Evolutionary conservation across 2,888 invertebrate species (phyloP).

Genomic region (Philereme transversata): DNA sequence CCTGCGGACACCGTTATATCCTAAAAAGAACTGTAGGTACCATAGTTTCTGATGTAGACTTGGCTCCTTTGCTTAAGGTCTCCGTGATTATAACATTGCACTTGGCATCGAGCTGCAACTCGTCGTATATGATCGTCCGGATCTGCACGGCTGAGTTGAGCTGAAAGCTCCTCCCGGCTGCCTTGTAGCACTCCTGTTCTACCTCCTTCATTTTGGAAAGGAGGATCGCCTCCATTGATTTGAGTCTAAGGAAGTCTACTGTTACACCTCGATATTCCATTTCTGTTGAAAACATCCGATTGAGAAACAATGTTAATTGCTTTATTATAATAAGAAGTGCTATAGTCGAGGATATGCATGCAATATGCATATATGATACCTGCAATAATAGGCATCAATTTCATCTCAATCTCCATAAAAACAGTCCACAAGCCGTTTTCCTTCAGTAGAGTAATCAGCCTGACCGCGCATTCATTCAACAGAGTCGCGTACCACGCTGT

Average conservation of each 20-base stretch:
- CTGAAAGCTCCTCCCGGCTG: constrained; percentile 69
- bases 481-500: constrained; percentile 59
- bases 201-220: constrained; percentile 53
- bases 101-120: constrained; percentile 67
- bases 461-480: constrained; percentile 50
- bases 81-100: constrained; percentile 64
- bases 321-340: too few relatives aligned
- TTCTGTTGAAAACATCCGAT: constrained; percentile 43
- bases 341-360: too few relatives aligned
- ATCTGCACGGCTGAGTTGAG: constrained; percentile 72
- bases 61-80: constrained; percentile 63
- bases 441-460: constrained; percentile 45
- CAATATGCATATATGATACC: constrained; percentile 44
- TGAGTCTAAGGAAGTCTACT: constrained; percentile 60
- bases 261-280: constrained; percentile 71
- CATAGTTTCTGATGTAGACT: constrained; percentile 76
- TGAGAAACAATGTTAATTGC: neutral
- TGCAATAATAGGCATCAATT: constrained; percentile 69
- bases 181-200: constrained; percentile 64
- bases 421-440: constrained; percentile 65
- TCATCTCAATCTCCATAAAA: constrained; percentile 74
- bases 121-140: constrained; percentile 70
- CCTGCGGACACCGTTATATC: too few relatives aligned
- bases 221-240: constrained; percentile 61
- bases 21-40: too few relatives aligned